Conservation (phyloP, 2,888 invertebrate genomes). For the Volucella inanis region DNA sequence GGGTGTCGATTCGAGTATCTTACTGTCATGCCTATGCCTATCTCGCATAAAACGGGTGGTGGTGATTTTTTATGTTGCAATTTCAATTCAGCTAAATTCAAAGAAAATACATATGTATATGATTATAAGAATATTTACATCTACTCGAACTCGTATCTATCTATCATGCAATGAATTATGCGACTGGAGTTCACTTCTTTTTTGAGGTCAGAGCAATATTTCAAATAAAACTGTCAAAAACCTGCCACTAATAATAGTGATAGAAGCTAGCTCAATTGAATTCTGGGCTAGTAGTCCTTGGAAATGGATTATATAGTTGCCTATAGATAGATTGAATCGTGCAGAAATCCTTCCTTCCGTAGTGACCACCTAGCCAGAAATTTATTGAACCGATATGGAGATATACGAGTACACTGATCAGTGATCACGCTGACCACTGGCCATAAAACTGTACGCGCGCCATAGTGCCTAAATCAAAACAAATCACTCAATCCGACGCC, state of each 20-base stretch:
- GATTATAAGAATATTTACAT: too few relatives aligned
- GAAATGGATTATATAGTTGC: conserved; percentile 24
- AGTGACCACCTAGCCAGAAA: conserved; percentile 21
- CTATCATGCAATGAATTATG: conserved; percentile 54
- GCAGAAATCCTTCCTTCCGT: conserved; percentile 64
- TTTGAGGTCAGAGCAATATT: conserved; percentile 62
- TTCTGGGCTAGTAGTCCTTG: conserved; percentile 56
- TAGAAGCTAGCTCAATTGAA: conserved; percentile 59
- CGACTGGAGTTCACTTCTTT: conserved; percentile 35
- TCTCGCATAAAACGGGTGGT: background rate
- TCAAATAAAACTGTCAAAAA: conserved; percentile 65
- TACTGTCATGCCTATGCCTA: too few relatives aligned
- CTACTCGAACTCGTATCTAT: too few relatives aligned
- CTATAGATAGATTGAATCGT: conserved; percentile 41
- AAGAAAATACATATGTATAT: conserved; percentile 28
- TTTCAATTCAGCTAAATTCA: conserved; percentile 27
- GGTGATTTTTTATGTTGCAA: conserved; percentile 44
- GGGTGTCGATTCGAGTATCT: background rate
- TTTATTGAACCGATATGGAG: conserved; percentile 58
- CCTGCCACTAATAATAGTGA: conserved; percentile 64
- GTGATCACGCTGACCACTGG: conserved; percentile 25
- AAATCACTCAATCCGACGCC: conserved; percentile 67
- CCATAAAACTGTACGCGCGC: conserved; percentile 5
- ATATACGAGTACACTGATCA: conserved; percentile 17
- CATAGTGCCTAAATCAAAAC: conserved; percentile 57